A percentile compares a stretch with the other conserved stretches of the same genome.
phyloP scores from a whole-genome alignment of 2,888 invertebrate genomes.

The Eretmocerus hayati region DNA sequence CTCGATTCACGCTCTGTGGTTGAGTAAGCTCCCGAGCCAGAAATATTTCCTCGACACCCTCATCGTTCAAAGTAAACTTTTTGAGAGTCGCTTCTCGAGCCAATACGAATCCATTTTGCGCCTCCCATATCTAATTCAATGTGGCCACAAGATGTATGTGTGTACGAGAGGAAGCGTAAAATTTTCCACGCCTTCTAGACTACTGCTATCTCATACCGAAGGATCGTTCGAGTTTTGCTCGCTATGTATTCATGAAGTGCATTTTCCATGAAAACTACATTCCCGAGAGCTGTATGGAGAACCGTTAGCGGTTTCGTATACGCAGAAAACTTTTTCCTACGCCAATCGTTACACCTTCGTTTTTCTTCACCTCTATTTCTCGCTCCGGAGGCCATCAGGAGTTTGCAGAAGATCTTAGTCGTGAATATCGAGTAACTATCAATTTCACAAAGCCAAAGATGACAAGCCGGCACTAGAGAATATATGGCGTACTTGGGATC shows the following conservation, averaged over 20 bases:
- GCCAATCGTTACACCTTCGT: conserved; percentile 4
- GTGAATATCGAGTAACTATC: no score
- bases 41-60: no score
- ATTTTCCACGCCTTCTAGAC: conserved; percentile 25
- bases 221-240: conserved; percentile 25
- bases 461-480: no score
- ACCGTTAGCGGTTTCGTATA: conserved; percentile 23
- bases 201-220: no score
- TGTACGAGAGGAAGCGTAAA: neutral
- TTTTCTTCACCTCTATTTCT: neutral
- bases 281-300: conserved; percentile 15
- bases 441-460: no score
- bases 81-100: no score
- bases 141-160: conserved; percentile 21
- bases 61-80: neutral
- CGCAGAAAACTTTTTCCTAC: conserved; percentile 20
- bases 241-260: conserved; percentile 32
- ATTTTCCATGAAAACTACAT: conserved; percentile 32
- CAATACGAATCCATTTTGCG: conserved; percentile 33
- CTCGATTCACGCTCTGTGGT: conserved; percentile 25
- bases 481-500: no score
- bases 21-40: no score
- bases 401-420: no score
- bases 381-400: no score
- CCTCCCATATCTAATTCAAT: conserved; percentile 36